Conservation (phyloP, 2,113 vertebrate genomes). For the Rhabdornis inornatus region DNA sequence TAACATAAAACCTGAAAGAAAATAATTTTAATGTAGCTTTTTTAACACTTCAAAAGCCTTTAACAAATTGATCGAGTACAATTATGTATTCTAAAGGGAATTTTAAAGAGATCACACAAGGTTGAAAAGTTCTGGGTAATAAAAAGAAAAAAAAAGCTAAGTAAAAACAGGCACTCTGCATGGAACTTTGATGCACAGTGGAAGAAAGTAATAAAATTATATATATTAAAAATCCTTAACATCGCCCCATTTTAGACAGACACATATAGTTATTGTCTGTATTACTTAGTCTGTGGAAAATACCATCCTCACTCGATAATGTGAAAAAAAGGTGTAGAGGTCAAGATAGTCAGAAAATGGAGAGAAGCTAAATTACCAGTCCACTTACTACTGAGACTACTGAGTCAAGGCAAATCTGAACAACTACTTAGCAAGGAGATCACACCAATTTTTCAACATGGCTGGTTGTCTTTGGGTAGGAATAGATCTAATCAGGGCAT, state of each 20-base stretch:
- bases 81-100: slow-evolving; percentile 82
- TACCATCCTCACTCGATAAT: background rate
- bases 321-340: background rate
- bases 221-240: background rate
- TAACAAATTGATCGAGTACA: slow-evolving; percentile 82
- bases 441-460: background rate
- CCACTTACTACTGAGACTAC: background rate
- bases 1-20: slow-evolving; percentile 86
- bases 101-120: slow-evolving; percentile 81
- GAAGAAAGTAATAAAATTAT: slow-evolving; percentile 63
- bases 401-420: slow-evolving; percentile 3
- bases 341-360: slow-evolving; percentile 1
- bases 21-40: slow-evolving; percentile 84
- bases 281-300: background rate
- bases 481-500: background rate
- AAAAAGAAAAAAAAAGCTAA: slow-evolving; percentile 63
- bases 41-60: slow-evolving; percentile 85
- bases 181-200: slow-evolving; percentile 60
- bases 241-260: background rate
- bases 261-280: background rate
- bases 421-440: background rate
- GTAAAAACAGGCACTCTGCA: slow-evolving; percentile 66
- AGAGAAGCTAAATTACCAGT: background rate
- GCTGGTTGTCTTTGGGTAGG: background rate
- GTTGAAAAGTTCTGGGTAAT: slow-evolving; percentile 81